A percentile compares a stretch with the other conserved stretches of the same genome.
Evolutionary conservation across 2,113 vertebrate species (phyloP).

Genomic region (Notarius quadriscutis): DNA sequence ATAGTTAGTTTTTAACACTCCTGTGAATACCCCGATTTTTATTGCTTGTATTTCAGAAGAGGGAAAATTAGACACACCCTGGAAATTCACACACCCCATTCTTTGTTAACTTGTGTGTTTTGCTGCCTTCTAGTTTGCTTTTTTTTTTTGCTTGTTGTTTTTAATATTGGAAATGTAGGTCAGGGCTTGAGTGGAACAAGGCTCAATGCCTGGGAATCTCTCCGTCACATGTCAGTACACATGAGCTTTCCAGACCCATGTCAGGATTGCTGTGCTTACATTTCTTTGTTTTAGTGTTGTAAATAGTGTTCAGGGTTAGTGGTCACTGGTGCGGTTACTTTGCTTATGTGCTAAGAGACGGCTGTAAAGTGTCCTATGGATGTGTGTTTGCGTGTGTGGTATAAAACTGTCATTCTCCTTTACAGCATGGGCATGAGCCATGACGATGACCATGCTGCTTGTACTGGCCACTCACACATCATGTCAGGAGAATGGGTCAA

Average conservation of each 20-base stretch:
- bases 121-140: conserved; percentile 48
- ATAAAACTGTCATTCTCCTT: conserved; percentile 34
- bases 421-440: conserved; percentile 95
- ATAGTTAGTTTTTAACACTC: neutral
- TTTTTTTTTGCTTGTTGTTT: conserved; percentile 59
- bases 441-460: conserved; percentile 88
- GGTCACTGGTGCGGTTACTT: neutral
- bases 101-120: conserved; percentile 55
- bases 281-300: neutral
- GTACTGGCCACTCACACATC: conserved; percentile 88
- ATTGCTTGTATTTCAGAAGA: conserved; percentile 44
- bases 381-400: neutral
- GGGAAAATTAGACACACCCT: conserved; percentile 31
- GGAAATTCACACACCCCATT: conserved; percentile 41
- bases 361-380: neutral
- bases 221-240: neutral
- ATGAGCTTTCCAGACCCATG: neutral
- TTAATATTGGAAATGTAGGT: conserved; percentile 71
- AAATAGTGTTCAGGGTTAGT: conserved; percentile 10
- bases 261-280: neutral
- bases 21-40: conserved; percentile 30
- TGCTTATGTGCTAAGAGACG: neutral
- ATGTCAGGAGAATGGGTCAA: conserved; percentile 99
- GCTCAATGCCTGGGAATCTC: conserved; percentile 19
- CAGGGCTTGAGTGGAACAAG: conserved; percentile 60